These are phyloP conservation scores for Bufo bufo DNA, from an alignment of 2,113 vertebrate species.

Conservation along the genomic window DNA sequence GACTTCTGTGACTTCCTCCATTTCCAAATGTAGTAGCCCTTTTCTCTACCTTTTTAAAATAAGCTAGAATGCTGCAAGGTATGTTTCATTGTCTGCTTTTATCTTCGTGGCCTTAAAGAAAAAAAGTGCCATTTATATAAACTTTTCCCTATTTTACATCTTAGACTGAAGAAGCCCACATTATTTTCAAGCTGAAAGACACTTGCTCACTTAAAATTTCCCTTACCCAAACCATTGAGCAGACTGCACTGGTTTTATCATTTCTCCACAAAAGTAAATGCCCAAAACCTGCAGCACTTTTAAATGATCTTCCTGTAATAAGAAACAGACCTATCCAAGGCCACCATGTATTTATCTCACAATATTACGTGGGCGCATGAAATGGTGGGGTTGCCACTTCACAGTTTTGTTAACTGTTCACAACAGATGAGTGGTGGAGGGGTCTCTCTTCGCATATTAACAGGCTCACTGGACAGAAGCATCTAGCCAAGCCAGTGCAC, in stretches of 20 bases:
- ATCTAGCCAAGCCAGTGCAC: conserved; percentile 80
- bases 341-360: conserved; percentile 67
- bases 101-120: conserved; percentile 6
- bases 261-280: neutral
- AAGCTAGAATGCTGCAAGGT: conserved; percentile 69
- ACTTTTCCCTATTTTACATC: neutral
- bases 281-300: conserved; percentile 2
- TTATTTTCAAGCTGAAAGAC: neutral
- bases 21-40: conserved; percentile 19
- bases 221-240: neutral
- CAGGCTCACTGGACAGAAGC: conserved; percentile 78
- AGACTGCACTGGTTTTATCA: neutral
- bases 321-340: conserved; percentile 89
- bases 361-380: neutral
- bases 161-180: neutral
- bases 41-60: conserved; percentile 60
- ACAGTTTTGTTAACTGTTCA: conserved; percentile 61
- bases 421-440: conserved; percentile 71
- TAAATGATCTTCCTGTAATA: conserved; percentile 86
- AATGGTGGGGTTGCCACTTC: neutral
- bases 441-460: conserved; percentile 79
- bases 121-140: neutral
- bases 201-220: neutral
- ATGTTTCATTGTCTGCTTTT: conserved; percentile 4
- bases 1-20: conserved; percentile 47